Evolutionary conservation across 2,113 vertebrate genomes (phyloP), one percentile per base, ranked within the genome.

Genomic region (Dendrocopos noguchii): DNA sequence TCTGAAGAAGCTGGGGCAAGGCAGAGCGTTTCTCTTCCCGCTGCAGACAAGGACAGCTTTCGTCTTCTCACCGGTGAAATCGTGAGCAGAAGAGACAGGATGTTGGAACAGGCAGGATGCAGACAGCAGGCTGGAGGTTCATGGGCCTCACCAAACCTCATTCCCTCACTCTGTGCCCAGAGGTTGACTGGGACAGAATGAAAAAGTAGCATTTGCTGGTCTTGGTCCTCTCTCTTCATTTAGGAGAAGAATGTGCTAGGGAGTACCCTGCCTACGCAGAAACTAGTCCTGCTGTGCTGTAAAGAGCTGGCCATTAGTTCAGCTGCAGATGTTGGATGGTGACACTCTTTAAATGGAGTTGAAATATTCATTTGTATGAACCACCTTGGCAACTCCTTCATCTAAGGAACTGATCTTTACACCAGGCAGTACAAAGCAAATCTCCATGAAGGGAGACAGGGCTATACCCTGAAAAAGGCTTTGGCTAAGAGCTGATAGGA

Each of bases 1-100:
- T 91, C 87, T 44, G 75, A 56, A 76, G 84, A 46, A 57, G 82
- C 82, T 75, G 83, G 68, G 84, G 64, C 25, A 74, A 44, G 36
- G 47, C 76, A 5, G 18, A 34, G 66, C 53, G 29, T 31, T 71
- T 52, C 33, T 6, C 66, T 75, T 52, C 68, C 66, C 21, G 3
- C 47, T 84, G 80, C 24, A 50, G 59, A 86, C 50, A 56, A 85
- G 70, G 36, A 21, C 44, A 18, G 24, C 19, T 78, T 68, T 66
- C 22, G 4, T 94, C 89, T 84, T 85, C n/a, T 64, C 25, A 7
- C 29, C 52, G 67, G 13, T 27, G 42, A 36, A 71, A 64, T 20
- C 20, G n/a, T 57, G 33, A 29, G 12, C 1, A 4, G 59, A 31
- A 76, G 10, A 21, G 42, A 15, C 12, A 6, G 0, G 1, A 4